A percentile compares a stretch with the other conserved stretches of the same genome.
These are phyloP conservation scores for Acanthopagrus latus DNA, from an alignment of 2,797 vertebrate genomes.

Conservation along the genomic window DNA sequence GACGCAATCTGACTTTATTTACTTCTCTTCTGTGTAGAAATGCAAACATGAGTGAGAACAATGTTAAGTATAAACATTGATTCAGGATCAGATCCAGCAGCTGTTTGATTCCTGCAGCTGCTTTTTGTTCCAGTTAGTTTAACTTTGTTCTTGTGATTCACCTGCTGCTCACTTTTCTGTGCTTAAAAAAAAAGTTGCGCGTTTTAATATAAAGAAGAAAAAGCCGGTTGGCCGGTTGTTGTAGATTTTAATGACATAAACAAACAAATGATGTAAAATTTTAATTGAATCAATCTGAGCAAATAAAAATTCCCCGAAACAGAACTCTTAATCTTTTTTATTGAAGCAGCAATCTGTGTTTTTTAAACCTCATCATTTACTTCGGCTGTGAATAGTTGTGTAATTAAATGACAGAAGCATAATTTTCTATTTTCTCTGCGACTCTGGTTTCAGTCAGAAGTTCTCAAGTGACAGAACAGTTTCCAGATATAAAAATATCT, in stretches of 20 bases:
- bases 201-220: not conserved
- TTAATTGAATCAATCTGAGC: not conserved
- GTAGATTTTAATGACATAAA: not conserved
- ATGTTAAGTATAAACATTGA: no score
- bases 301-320: not conserved
- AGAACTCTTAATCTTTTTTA: no score
- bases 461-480: not conserved
- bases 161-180: not conserved
- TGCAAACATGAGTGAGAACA: no score
- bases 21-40: no score
- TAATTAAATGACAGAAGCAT: not conserved
- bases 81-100: not conserved
- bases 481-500: constrained; percentile 1
- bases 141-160: not conserved
- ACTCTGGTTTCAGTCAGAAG: rapidly evolving
- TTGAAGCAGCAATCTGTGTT: no score
- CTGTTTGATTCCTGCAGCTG: not conserved
- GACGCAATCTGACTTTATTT: not conserved
- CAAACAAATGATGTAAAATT: not conserved
- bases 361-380: not conserved
- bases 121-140: constrained; percentile 9
- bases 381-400: not conserved
- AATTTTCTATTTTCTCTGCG: not conserved
- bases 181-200: not conserved
- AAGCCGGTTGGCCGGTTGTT: not conserved